Conservation (phyloP, 2,888 invertebrate species). For the Dendrolimus pini region DNA sequence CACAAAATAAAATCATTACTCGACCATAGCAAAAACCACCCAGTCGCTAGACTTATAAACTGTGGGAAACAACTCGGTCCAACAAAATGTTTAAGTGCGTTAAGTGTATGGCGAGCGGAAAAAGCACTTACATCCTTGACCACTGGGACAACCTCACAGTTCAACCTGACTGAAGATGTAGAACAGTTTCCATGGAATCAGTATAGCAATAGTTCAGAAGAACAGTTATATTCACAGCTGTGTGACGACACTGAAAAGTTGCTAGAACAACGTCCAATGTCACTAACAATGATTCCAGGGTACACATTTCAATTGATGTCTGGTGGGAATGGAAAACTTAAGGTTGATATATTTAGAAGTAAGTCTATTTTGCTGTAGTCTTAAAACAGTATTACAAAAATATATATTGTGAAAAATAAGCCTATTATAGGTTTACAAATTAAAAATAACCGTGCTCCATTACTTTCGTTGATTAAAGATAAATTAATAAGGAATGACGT, state of each 20-base stretch:
- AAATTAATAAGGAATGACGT: no score
- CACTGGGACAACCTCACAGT: conserved; percentile 16
- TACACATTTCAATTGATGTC: conserved; percentile 68
- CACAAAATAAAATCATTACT: conserved; percentile 25
- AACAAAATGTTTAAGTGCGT: conserved; percentile 74
- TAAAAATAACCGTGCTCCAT: no score
- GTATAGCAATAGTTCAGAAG: conserved; percentile 56
- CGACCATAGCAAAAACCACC: conserved; percentile 19
- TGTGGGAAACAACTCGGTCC: conserved; percentile 55
- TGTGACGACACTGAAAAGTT: conserved; percentile 66
- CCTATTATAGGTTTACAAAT: no score
- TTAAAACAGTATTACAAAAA: neutral
- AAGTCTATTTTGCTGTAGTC: conserved; percentile 21
- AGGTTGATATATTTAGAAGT: conserved; percentile 68
- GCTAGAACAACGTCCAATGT: conserved; percentile 65
- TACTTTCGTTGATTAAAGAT: no score
- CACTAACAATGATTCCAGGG: conserved; percentile 67
- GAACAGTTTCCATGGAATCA: conserved; percentile 58
- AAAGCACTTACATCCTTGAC: conserved; percentile 30
- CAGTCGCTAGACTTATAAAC: conserved; percentile 26
- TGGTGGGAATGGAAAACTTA: conserved; percentile 66
- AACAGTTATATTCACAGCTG: conserved; percentile 65
- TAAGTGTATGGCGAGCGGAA: conserved; percentile 70
- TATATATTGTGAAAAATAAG: no score
- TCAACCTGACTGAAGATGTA: conserved; percentile 39